Percentiles rank a stretch among this genome's conserved stretches.
These are phyloP conservation scores for Anolis carolinensis DNA, from an alignment of 2,113 vertebrate species.

Conservation along the genomic window DNA sequence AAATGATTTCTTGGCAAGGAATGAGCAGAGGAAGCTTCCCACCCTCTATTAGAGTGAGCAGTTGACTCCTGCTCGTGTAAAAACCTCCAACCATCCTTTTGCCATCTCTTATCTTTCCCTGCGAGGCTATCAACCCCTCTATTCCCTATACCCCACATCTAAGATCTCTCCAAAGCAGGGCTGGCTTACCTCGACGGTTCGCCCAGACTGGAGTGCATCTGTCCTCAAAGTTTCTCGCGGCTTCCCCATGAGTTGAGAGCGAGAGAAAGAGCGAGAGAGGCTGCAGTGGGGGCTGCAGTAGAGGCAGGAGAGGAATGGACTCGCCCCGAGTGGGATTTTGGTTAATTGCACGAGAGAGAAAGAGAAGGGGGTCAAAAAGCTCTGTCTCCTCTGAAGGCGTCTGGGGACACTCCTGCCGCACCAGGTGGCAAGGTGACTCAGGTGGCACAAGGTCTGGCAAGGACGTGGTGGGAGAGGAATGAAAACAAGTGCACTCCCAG, in stretches of 20 bases:
- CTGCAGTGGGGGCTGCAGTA: slow-evolving; percentile 35
- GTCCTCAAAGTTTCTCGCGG: slow-evolving; percentile 68
- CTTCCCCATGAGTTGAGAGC: slow-evolving; percentile 18
- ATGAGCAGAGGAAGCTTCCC: neutral
- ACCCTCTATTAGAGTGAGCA: rapidly evolving
- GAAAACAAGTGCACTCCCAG: no score
- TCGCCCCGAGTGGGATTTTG: slow-evolving; percentile 17
- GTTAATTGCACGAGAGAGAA: slow-evolving; percentile 2
- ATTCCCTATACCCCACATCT: rapidly evolving
- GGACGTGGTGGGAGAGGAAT: neutral
- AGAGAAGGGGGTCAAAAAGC: neutral
- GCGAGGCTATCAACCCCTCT: neutral
- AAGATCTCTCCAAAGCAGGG: neutral
- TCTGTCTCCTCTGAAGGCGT: neutral
- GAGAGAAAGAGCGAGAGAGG: neutral
- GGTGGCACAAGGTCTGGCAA: neutral
- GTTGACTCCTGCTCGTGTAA: neutral
- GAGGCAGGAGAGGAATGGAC: neutral
- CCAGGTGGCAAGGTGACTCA: slow-evolving; percentile 18
- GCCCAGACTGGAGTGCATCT: neutral
- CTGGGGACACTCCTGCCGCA: neutral
- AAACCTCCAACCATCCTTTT: neutral
- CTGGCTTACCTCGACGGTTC: slow-evolving; percentile 43
- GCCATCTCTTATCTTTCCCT: neutral
- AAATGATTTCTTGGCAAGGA: slow-evolving; percentile 31